phyloP scores from a whole-genome alignment of 2,113 vertebrate species.

The Oenanthe melanoleuca region DNA sequence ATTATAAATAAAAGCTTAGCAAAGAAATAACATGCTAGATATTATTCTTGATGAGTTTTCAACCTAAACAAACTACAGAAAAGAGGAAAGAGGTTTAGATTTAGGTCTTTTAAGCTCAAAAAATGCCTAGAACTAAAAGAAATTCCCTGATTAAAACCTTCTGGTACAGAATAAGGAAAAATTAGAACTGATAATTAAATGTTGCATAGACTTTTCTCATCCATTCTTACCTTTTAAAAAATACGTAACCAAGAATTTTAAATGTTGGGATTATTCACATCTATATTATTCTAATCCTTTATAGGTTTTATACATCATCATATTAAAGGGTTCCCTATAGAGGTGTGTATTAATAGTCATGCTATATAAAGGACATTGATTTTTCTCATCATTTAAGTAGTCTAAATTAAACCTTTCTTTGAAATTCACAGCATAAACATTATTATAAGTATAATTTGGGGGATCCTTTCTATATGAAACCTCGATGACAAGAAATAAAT shows the following conservation, averaged over 20 bases:
- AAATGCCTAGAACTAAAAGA: background rate
- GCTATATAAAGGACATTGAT: background rate
- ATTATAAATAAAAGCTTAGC: background rate
- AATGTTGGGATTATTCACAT: background rate
- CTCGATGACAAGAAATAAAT: background rate
- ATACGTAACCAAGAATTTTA: background rate
- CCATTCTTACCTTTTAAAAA: background rate
- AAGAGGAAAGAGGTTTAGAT: background rate
- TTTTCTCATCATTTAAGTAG: background rate
- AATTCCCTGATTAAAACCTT: background rate
- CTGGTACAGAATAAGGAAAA: background rate
- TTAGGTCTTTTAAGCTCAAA: background rate
- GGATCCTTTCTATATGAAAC: background rate
- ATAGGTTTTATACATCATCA: background rate
- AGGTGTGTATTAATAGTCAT: background rate
- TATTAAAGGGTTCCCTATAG: background rate
- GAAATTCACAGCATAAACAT: background rate
- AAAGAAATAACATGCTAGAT: background rate
- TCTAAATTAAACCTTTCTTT: background rate
- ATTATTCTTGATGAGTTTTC: background rate
- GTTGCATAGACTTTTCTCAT: fast-evolving
- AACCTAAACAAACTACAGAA: background rate
- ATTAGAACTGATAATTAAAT: background rate
- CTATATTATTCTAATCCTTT: background rate
- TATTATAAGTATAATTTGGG: background rate